Evolutionary conservation across 92 coral and sea anemone genomes (phyloP).

Genomic region (Bergia sp.): DNA sequence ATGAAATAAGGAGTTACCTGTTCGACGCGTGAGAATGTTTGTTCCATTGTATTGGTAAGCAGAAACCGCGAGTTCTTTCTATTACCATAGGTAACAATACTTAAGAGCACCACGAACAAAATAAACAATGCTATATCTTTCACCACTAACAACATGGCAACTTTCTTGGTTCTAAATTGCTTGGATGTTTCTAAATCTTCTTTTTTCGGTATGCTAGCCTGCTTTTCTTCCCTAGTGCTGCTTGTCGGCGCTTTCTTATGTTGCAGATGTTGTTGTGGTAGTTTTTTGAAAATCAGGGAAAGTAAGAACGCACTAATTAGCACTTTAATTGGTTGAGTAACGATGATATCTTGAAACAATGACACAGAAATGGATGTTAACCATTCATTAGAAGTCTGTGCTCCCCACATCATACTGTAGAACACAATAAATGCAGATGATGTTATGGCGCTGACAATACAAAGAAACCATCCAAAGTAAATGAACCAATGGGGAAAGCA

Average conservation of each 20-base stretch:
- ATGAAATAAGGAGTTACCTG: not conserved
- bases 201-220: constrained; percentile 22
- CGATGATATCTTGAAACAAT: constrained; percentile 66
- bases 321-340: constrained; percentile 78
- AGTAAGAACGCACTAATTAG: constrained; percentile 65
- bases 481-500: constrained; percentile 55
- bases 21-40: constrained; percentile 49
- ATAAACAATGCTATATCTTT: constrained; percentile 42
- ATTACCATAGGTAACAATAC: constrained; percentile 38
- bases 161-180: constrained; percentile 29
- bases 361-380: constrained; percentile 79
- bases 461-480: constrained; percentile 70
- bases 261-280: constrained; percentile 50
- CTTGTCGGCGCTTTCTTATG: not conserved
- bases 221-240: not conserved
- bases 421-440: constrained; percentile 66
- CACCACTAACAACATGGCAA: constrained; percentile 35
- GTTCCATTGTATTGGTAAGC: constrained; percentile 35
- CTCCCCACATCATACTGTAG: constrained; percentile 86
- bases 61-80: constrained; percentile 39
- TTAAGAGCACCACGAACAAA: constrained; percentile 42
- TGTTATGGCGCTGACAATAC: constrained; percentile 44
- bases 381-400: constrained; percentile 82
- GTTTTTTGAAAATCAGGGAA: constrained; percentile 64
- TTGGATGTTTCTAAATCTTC: constrained; percentile 37